These are phyloP conservation scores for Augiades crinisus DNA, from an alignment of 2,888 invertebrate genomes.

Conservation along the genomic window DNA sequence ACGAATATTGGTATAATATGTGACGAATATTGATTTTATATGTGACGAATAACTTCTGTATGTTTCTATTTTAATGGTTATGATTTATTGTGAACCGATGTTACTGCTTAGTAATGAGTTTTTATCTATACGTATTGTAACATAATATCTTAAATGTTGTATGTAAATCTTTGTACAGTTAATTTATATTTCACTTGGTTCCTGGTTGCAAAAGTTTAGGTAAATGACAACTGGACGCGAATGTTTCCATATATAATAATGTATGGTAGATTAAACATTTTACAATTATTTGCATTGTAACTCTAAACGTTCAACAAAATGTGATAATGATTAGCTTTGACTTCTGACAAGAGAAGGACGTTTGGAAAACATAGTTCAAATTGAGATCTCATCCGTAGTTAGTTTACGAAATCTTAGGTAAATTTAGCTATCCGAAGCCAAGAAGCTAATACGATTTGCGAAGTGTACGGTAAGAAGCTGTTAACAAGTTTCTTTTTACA, in stretches of 20 bases:
- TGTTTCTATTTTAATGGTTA: not conserved
- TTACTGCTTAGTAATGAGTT: slow-evolving; percentile 1
- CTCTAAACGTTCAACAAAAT: slow-evolving; percentile 53
- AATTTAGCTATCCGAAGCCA: slow-evolving; percentile 73
- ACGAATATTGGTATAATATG: slow-evolving; percentile 5
- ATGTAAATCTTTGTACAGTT: slow-evolving; percentile 3
- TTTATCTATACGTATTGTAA: not conserved
- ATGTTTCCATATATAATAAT: slow-evolving; percentile 3
- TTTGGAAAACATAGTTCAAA: slow-evolving; percentile 76
- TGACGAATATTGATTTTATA: slow-evolving; percentile 9
- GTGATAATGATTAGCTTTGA: slow-evolving; percentile 72
- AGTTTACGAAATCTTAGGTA: slow-evolving; percentile 72
- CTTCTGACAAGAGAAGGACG: slow-evolving; percentile 56
- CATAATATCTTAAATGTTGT: not conserved
- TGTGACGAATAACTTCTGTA: slow-evolving; percentile 18
- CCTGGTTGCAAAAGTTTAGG: slow-evolving; percentile 4
- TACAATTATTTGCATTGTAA: slow-evolving; percentile 38
- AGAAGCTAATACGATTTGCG: slow-evolving; percentile 67
- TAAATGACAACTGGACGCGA: slow-evolving; percentile 1
- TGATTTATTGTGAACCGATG: not conserved
- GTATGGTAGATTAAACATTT: slow-evolving; percentile 30
- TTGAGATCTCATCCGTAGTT: slow-evolving; percentile 78
- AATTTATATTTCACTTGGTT: slow-evolving; percentile 3
- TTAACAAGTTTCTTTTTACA: not conserved
- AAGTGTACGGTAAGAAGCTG: slow-evolving; percentile 37